phyloP scores from a whole-genome alignment of 2,888 invertebrate species.

The Lomographa bimaculata region DNA sequence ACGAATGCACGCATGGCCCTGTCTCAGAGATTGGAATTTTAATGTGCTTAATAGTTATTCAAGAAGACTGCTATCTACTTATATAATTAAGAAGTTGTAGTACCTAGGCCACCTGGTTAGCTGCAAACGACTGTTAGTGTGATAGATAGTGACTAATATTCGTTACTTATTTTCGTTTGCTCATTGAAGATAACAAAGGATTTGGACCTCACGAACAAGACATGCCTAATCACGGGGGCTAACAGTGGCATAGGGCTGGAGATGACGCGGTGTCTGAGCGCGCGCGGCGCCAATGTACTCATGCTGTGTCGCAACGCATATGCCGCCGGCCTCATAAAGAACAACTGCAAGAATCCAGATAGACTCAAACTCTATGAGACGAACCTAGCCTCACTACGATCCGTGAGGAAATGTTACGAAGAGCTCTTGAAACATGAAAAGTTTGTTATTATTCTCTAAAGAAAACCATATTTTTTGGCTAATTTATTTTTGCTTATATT shows the following conservation, averaged over 20 bases:
- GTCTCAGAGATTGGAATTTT: too few relatives aligned
- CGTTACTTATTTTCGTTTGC: too few relatives aligned
- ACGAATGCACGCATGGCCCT: too few relatives aligned
- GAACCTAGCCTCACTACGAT: slow-evolving; percentile 65
- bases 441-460: slow-evolving; percentile 37
- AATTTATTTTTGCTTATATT: too few relatives aligned
- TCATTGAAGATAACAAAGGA: slow-evolving; percentile 89
- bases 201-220: slow-evolving; percentile 90
- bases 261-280: slow-evolving; percentile 91
- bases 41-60: too few relatives aligned
- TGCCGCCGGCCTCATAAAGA: slow-evolving; percentile 77
- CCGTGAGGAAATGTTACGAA: slow-evolving; percentile 61
- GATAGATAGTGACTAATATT: too few relatives aligned
- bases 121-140: too few relatives aligned
- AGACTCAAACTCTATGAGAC: slow-evolving; percentile 54
- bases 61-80: too few relatives aligned
- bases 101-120: too few relatives aligned
- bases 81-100: too few relatives aligned
- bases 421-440: slow-evolving; percentile 48
- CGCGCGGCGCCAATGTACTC: slow-evolving; percentile 92
- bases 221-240: slow-evolving; percentile 95
- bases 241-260: slow-evolving; percentile 97
- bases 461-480: too few relatives aligned
- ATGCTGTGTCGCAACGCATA: slow-evolving; percentile 91
- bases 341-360: slow-evolving; percentile 42